Evolutionary conservation across 2,888 invertebrate species (phyloP), one percentile per base, ranked within the genome.

Genomic region (Sympetrum striolatum): DNA sequence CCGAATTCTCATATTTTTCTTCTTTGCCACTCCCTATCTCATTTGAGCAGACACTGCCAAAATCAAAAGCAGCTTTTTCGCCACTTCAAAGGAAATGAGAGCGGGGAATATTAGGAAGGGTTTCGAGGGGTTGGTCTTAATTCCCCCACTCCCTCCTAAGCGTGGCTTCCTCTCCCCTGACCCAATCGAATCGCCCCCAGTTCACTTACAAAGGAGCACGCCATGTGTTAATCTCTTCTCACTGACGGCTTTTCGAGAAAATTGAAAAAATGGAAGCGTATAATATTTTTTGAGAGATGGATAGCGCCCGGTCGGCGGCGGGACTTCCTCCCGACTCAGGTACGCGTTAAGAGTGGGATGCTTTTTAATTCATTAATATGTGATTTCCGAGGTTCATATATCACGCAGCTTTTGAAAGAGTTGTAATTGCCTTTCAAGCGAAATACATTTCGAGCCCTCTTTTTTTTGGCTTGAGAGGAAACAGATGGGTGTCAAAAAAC

Each of bases 51-150:
- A 35, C 86, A 60, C 86, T n/a, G 39, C 37, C 86, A 39, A 60
- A 86, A 86, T 86, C 86, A 86, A 86, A 86, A 86, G 86, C 60
- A 37, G 86, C 86, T 86, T 86, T 86, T 86, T 86, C 22, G 37
- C 22, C 22, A 86, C 86, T 86, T 86, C 86, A 86, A 86, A 86
- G 86, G 60, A 73, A 25, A 25, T 35, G 58, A 53, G 58, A 58
- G 58, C 3, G 25, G 2, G 48, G 48, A 31, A 82, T 15, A 18
- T 25, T 48, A 12, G 25, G 82, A 25, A 12, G 73, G 53, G 53
- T 53, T 53, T 53, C 18, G 15, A 8, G 44, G 4, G 22, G 14
- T 5, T 1, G 35, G 86, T 86, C 58, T 86, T 86, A 60, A 86
- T 86, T 86, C 64, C 86, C 60, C 31, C 82, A 25, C n/a, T 15